A percentile compares a stretch with the other conserved stretches of the same genome.
Evolutionary conservation across 2,113 vertebrate species (phyloP).

Genomic region (Tichodroma muraria): DNA sequence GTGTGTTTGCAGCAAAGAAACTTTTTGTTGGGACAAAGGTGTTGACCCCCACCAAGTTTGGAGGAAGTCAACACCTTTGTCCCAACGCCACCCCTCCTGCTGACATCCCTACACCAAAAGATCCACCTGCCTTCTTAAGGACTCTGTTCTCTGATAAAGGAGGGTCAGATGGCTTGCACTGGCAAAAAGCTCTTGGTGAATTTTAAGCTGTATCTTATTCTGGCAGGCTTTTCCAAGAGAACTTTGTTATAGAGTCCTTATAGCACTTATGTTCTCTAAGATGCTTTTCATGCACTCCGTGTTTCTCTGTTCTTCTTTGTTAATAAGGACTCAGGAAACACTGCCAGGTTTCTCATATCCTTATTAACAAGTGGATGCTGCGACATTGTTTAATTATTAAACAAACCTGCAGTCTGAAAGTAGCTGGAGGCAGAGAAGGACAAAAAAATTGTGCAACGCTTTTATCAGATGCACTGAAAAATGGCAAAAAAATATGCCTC

Average conservation of each 20-base stretch:
- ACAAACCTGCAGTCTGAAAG: not conserved
- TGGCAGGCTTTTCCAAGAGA: not conserved
- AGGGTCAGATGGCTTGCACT: not conserved
- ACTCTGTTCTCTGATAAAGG: not conserved
- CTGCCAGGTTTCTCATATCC: not conserved
- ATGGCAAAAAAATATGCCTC: not conserved
- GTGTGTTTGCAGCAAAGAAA: too few species aligned
- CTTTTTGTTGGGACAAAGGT: too few species aligned
- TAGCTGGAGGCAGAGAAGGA: not conserved
- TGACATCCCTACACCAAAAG: not conserved
- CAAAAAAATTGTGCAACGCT: not conserved
- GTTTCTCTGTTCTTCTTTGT: not conserved
- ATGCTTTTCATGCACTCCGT: not conserved
- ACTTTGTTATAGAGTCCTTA: not conserved
- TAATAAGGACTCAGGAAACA: not conserved
- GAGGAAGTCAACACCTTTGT: not conserved
- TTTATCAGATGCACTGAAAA: not conserved
- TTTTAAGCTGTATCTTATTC: not conserved
- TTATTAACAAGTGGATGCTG: not conserved
- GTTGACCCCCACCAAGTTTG: too few species aligned
- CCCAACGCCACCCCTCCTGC: not conserved
- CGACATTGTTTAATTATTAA: slow-evolving; percentile 3
- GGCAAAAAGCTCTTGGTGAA: not conserved
- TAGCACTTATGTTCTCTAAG: not conserved
- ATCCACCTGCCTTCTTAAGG: not conserved